Evolutionary conservation across 2,113 vertebrate species (phyloP), one percentile per base, ranked within the genome.

Genomic region (Brachypteracias leptosomus): DNA sequence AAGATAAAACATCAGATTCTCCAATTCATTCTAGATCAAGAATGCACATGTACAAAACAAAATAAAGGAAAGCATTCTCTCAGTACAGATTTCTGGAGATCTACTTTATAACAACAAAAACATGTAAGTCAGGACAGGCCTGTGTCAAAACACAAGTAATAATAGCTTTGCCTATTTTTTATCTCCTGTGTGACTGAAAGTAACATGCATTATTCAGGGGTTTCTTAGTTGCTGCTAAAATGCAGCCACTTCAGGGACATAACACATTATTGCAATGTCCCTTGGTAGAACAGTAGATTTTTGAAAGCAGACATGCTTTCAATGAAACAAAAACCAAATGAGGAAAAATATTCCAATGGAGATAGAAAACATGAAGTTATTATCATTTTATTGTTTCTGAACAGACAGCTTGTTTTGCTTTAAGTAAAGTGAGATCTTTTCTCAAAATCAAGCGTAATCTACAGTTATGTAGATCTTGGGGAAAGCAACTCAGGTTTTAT

Each of bases 1-100:
- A 67, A 67, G 55, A 62, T 2, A 4, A 90, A 87, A 52, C 58
- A 57, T 38, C 49, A 80, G 26, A 38, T 77, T 72, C 3, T 0
- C 29, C 96, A 90, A 90, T 79, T 94, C 84, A 86, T 77, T 79
- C 65, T 52, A 87, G 21, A 13, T 88, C 38, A 75, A 78, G 47
- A 86, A 89, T 3, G 2, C 67, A 10, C 11, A 33, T 25, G 26
- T 54, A 72, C 31, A 85, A 65, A 91, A 63, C 65, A 71, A 62
- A 88, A 81, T 22, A 67, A 85, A 78, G 73, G 17, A 47, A 77
- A 55, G 22, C 6, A 13, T 88, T 90, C 84, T 81, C 73, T 76
- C 42, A 61, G 15, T 72, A 47, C 44, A 84, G n/a, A 58, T 85
- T 91, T 85, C 49, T 92, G 28, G 54, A 85, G 22, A 73, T 72